Percentiles rank a stretch among this genome's conserved stretches.
Conservation (phyloP, 2,113 vertebrate genomes). For the Cervus canadensis region DNA sequence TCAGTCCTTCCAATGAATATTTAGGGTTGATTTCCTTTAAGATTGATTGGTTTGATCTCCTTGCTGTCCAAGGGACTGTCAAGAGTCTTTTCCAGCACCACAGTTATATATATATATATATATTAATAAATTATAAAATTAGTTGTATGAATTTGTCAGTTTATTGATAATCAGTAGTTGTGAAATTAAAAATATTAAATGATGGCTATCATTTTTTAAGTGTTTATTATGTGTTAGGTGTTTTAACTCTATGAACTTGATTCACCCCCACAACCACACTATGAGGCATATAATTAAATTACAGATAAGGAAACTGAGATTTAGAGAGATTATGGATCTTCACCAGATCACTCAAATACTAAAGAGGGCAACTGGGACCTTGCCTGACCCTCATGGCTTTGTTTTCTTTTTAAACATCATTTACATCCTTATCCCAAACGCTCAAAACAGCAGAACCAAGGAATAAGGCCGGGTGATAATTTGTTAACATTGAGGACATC, state of each 20-base stretch:
- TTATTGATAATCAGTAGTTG: background rate
- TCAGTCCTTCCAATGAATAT: background rate
- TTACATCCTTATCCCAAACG: background rate
- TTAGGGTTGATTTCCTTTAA: background rate
- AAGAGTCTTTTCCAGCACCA: background rate
- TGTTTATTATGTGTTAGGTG: background rate
- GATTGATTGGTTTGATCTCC: background rate
- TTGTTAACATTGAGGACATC: background rate
- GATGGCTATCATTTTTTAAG: background rate
- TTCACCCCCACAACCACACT: background rate
- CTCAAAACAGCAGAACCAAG: background rate
- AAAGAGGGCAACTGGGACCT: background rate
- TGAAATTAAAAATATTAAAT: conserved; percentile 15
- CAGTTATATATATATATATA: background rate
- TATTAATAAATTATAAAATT: background rate
- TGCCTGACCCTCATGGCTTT: background rate
- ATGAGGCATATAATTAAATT: background rate
- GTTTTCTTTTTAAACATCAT: background rate
- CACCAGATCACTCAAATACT: background rate
- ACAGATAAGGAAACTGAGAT: background rate
- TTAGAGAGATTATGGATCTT: background rate
- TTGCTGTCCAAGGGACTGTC: background rate
- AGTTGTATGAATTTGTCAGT: background rate
- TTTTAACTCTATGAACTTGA: background rate
- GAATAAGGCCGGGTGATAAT: background rate